These are phyloP conservation scores for Actinernus sp. DNA, from an alignment of 92 coral and sea anemone genomes.

Conservation along the genomic window DNA sequence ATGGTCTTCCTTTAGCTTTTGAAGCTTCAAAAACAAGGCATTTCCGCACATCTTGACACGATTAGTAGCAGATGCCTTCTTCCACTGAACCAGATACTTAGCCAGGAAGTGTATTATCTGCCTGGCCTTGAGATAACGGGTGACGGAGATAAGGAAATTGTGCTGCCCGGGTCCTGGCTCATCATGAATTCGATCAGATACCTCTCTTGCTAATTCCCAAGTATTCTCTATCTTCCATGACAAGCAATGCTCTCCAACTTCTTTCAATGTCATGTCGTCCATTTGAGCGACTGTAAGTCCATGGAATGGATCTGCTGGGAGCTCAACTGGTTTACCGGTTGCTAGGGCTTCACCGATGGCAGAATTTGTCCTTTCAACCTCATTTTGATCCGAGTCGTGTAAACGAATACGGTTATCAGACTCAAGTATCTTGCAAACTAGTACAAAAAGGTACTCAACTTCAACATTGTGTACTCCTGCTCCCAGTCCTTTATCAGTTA, in stretches of 20 bases:
- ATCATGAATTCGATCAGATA: constrained; percentile 27
- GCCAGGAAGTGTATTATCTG: constrained; percentile 39
- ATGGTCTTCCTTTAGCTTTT: constrained; percentile 43
- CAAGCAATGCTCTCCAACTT: too few species aligned
- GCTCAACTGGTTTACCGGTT: too few species aligned
- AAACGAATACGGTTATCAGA: constrained; percentile 9
- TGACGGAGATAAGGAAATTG: constrained; percentile 35
- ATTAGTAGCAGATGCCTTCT: too few species aligned
- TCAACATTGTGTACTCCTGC: constrained; percentile 33
- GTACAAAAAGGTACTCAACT: constrained; percentile 29
- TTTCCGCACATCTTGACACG: too few species aligned
- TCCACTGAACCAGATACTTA: constrained; percentile 30
- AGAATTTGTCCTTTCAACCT: constrained; percentile 29
- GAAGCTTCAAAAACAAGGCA: too few species aligned
- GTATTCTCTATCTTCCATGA: constrained; percentile 21
- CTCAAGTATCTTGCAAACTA: constrained; percentile 41
- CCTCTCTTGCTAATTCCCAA: constrained; percentile 18
- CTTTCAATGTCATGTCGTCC: too few species aligned
- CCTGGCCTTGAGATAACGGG: constrained; percentile 28
- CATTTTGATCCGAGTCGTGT: constrained; percentile 14
- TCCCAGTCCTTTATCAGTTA: constrained; percentile 38
- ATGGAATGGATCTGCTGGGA: too few species aligned
- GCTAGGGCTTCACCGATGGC: too few species aligned
- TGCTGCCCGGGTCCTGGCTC: too few species aligned
- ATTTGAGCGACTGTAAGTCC: too few species aligned